phyloP scores from a whole-genome alignment of 2,888 invertebrate genomes.

The Pammene fasciana region DNA sequence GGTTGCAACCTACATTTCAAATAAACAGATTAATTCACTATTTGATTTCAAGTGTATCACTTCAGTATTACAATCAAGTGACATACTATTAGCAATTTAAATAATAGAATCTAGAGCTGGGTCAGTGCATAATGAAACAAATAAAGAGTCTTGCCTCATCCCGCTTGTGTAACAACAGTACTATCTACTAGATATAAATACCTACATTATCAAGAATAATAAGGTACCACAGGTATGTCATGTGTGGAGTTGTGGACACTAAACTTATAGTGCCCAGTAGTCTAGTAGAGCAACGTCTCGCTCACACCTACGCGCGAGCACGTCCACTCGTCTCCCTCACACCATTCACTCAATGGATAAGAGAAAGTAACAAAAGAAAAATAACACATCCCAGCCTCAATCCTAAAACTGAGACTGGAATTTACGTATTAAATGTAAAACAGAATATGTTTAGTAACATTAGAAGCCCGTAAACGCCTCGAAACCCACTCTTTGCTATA shows the following conservation, averaged over 20 bases:
- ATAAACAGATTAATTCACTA: conserved; percentile 15
- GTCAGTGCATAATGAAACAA: conserved; percentile 44
- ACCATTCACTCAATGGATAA: conserved; percentile 80
- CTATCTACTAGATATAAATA: conserved; percentile 25
- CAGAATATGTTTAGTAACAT: conserved; percentile 30
- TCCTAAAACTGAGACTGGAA: conserved; percentile 19
- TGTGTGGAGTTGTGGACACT: conserved; percentile 49
- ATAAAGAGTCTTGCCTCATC: conserved; percentile 42
- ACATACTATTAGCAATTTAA: conserved; percentile 45
- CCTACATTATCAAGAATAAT: conserved; percentile 44
- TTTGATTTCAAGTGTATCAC: conserved; percentile 16
- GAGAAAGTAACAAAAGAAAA: conserved; percentile 83
- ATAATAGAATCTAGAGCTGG: conserved; percentile 43
- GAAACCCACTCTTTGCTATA: conserved; percentile 51
- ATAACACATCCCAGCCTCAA: conserved; percentile 73
- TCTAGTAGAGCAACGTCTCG: conserved; percentile 68
- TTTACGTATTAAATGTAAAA: conserved; percentile 7
- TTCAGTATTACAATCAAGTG: conserved; percentile 29
- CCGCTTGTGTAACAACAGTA: conserved; percentile 17
- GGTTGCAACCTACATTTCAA: conserved; percentile 23
- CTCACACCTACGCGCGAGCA: conserved; percentile 51
- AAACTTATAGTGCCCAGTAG: conserved; percentile 55
- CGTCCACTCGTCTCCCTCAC: conserved; percentile 65
- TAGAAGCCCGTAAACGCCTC: conserved; percentile 44
- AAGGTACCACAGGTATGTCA: conserved; percentile 59